phyloP scores from a whole-genome alignment of 2,797 vertebrate species.

The Champsocephalus esox region DNA sequence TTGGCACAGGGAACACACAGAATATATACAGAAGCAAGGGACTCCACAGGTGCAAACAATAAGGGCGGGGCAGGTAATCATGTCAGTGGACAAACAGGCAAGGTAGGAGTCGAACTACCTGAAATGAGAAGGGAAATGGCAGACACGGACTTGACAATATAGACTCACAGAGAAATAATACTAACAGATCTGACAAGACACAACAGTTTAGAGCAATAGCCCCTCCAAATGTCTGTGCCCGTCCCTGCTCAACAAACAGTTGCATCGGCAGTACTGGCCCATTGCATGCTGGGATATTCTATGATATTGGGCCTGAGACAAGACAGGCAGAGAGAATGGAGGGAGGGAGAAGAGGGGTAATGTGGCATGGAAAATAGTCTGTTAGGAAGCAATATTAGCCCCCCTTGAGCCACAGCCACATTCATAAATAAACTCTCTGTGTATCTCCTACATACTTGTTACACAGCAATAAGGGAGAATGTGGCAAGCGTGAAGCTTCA shows the following conservation, averaged over 20 bases:
- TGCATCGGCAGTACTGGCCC: conserved; percentile 9
- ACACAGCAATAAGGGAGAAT: conserved; percentile 23
- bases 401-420: not conserved
- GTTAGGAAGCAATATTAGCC: conserved; percentile 68
- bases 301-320: conserved; percentile 44
- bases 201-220: no score
- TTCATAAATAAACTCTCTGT: not conserved
- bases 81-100: no score
- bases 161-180: no score
- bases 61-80: no score
- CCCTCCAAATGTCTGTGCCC: no score
- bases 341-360: conserved; percentile 32
- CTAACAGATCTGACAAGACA: no score
- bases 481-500: conserved; percentile 41
- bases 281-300: conserved; percentile 42
- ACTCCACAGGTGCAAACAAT: no score
- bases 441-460: not conserved
- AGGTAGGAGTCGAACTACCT: no score
- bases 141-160: no score
- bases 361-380: conserved; percentile 65
- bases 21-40: no score
- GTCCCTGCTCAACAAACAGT: not conserved
- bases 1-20: no score
- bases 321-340: conserved; percentile 14
- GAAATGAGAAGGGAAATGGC: no score